Base-by-base conservation (phyloP, 2,113 vertebrate species). In the Neomonachus schauinslandi region DNA sequence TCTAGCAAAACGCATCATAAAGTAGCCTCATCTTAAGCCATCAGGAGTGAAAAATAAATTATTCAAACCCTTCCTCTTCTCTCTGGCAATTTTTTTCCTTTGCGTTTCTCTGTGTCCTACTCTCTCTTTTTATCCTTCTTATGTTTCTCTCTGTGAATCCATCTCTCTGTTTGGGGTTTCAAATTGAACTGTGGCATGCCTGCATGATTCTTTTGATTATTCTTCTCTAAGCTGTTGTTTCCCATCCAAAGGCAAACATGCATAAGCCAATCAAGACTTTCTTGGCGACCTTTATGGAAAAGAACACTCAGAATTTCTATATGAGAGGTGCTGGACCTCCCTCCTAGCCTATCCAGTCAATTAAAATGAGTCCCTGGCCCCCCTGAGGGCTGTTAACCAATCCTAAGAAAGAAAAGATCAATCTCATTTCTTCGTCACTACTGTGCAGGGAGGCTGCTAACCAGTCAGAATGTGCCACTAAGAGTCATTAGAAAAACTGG, bases 391-490 rank as follows among this genome's bases (percentile, higher is more conserved):
- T 94, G 92, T 97, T 97, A 97, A 82, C 98, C 97, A 98, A 96
- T 98, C 97, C 81, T 65, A 36, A 95, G 71, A 94, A 88, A 97
- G 94, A 81, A 95, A 96, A 96, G 76, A 96, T 95, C 94, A 97
- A 97, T 97, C 81, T 96, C 88, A 91, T 89, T 82, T 94, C 80
- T 65, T 61, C 74, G 7, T 97, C 96, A 98, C 61, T 59, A 74
- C 84, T 39, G 77, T 61, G 93, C 94, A 67, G 94, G 88, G 39
- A 95, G 72, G 90, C 91, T 84, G 96, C 97, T 91, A 97, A 85
- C 98, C 98, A 97, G 93, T 97, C 91, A 98, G 96, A 97, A 91
- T 91, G 80, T 96, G 95, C 97, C 97, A 97, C 96, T 97, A 84
- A 91, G 61, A 89, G 94, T 94, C 95, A 95, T 97, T 96, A 95